Evolutionary conservation across 1,140 invertebrate genomes (phyloP), one percentile per base, ranked within the genome.

Genomic region (Camponotus floridanus): DNA sequence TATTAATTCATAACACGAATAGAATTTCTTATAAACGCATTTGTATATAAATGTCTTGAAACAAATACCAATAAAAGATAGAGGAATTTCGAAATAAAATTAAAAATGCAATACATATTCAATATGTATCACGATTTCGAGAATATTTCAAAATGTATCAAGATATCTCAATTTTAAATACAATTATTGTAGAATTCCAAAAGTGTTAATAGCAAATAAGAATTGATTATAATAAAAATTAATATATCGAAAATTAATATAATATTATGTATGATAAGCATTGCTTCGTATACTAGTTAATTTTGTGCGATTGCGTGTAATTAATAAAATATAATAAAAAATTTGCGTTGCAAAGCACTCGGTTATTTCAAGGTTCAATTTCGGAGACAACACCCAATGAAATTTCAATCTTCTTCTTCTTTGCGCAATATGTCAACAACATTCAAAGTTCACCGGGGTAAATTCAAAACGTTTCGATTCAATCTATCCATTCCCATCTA

Each of bases 391-490:
- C 39, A 18, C 13, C 39, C 45, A 13, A 67, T 21, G 13, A 18
- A 79, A 18, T 33, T 80, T 67, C 13, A 18, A 8, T 31, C 26
- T 70, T 45, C 8, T n/a, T 36, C 48, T 39, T 78, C 61, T n/a
- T 39, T 15, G 68, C 42, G 48, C 39, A 15, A 70, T 21, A 39
- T 18, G 45, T 39, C 45, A 61, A 73, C 45, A 8, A 15, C 64
- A 61, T 48, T n/a, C 33, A 8, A 26, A 71, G 31, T 18, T 39
- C 62, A 11, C 36, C 57, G 31, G 62, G 39, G 55, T 18, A 18
- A 81, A 81, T 73, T 45, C 78, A 51, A 73, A 81, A 81, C 65
- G 67, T 61, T 59, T 81, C 51, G 51, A 81, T 81, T 81, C 33
- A 67, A 81, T 51, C 45, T 45, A 33, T 71, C 68, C 68, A 33